These are phyloP conservation scores for Cynoglossus semilaevis DNA, from an alignment of 2,113 vertebrate species.

Conservation along the genomic window DNA sequence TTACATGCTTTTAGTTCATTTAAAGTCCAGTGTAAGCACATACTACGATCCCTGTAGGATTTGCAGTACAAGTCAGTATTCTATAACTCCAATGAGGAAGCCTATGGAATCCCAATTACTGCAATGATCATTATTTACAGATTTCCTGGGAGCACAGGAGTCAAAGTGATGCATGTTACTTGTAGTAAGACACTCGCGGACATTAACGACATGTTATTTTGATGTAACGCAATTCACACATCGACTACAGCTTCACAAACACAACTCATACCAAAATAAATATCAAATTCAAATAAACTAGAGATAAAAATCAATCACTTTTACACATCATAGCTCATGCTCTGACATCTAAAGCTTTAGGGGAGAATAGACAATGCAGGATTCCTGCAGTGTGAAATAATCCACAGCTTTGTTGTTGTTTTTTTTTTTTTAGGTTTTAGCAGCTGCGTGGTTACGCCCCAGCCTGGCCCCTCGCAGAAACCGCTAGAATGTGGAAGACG, in stretches of 20 bases:
- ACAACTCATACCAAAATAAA: too few relatives aligned
- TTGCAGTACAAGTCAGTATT: slow-evolving; percentile 23
- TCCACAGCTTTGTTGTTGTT: background rate
- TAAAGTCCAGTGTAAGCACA: slow-evolving; percentile 30
- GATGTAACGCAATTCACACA: slow-evolving; percentile 18
- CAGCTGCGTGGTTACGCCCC: slow-evolving; percentile 28
- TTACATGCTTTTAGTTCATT: slow-evolving; percentile 42
- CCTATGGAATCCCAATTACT: slow-evolving; percentile 33
- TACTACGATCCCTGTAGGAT: slow-evolving; percentile 20
- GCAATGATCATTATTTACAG: slow-evolving; percentile 38
- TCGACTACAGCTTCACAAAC: background rate
- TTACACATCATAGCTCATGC: too few relatives aligned
- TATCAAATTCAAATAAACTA: too few relatives aligned
- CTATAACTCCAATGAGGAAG: slow-evolving; percentile 8
- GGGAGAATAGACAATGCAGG: slow-evolving; percentile 3
- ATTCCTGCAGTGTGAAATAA: slow-evolving; percentile 9
- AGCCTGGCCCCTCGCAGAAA: slow-evolving; percentile 26
- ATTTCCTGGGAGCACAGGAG: slow-evolving; percentile 22
- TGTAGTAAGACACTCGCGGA: slow-evolving; percentile 17
- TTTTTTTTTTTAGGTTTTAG: slow-evolving; percentile 43
- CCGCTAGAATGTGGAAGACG: slow-evolving; percentile 52
- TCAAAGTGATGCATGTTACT: slow-evolving; percentile 23
- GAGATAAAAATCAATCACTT: too few relatives aligned
- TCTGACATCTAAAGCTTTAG: too few relatives aligned
- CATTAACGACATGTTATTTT: background rate